A percentile compares a stretch with the other conserved stretches of the same genome.
phyloP scores from a whole-genome alignment of 2,888 invertebrate species.

The Zygothrica quintamaculata region DNA sequence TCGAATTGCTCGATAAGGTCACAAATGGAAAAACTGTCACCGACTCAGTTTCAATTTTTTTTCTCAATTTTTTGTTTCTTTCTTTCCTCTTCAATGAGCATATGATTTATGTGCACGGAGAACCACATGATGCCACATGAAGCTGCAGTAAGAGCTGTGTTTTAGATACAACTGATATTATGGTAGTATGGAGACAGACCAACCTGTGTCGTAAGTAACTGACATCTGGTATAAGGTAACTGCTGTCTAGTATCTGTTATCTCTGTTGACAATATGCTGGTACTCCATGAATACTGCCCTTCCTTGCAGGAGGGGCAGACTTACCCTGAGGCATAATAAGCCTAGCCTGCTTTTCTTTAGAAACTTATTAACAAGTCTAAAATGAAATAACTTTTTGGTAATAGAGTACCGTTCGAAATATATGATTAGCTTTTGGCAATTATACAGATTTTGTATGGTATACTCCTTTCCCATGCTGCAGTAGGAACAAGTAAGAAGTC shows the following conservation, averaged over 20 bases:
- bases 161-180: conserved; percentile 37
- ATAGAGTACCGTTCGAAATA: too few species aligned
- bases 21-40: conserved; percentile 51
- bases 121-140: conserved; percentile 30
- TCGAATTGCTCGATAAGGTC: conserved; percentile 46
- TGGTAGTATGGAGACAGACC: neutral
- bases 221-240: conserved; percentile 1
- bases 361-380: too few species aligned
- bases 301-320: too few species aligned
- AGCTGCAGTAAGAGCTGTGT: conserved; percentile 23
- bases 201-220: conserved; percentile 7
- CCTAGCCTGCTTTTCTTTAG: too few species aligned
- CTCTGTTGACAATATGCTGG: neutral
- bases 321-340: too few species aligned
- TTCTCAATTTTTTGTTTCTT: conserved; percentile 4
- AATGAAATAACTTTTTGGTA: too few species aligned
- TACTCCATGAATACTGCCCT: neutral
- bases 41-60: conserved; percentile 22
- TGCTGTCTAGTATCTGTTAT: neutral
- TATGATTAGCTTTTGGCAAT: too few species aligned
- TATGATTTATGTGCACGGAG: conserved; percentile 50
- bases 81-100: conserved; percentile 32
- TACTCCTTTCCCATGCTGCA: too few species aligned
- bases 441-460: too few species aligned
- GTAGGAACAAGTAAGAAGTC: too few species aligned